These are phyloP conservation scores for Lepidothrix coronata DNA, from an alignment of 2,113 vertebrate genomes.

Conservation along the genomic window DNA sequence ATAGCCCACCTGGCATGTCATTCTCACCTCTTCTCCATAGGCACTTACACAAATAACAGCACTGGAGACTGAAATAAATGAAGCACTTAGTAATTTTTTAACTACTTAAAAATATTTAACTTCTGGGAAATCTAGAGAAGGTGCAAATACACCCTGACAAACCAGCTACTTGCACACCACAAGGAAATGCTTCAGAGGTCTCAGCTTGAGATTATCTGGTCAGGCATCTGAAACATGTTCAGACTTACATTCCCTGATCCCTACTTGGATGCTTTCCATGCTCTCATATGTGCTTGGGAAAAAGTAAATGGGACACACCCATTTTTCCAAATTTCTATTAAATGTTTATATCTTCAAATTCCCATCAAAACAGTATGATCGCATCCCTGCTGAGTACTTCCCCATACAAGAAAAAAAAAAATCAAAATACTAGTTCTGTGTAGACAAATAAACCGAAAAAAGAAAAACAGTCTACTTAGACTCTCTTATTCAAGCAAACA, in stretches of 20 bases:
- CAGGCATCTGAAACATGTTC: slow-evolving; percentile 30
- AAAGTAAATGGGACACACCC: neutral
- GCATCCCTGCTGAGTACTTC: neutral
- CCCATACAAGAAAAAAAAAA: neutral
- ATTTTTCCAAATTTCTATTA: neutral
- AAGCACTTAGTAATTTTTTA: neutral
- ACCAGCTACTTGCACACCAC: neutral
- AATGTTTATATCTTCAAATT: neutral
- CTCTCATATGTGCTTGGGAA: neutral
- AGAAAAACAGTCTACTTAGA: neutral
- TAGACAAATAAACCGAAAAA: neutral
- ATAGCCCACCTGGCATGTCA: neutral
- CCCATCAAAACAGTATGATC: neutral
- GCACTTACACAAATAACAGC: neutral
- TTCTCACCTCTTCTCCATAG: neutral
- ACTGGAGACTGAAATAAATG: neutral
- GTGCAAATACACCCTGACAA: neutral
- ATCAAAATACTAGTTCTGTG: neutral
- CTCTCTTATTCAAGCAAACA: neutral
- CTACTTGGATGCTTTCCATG: neutral
- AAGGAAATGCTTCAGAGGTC: slow-evolving; percentile 11
- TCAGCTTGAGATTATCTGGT: slow-evolving; percentile 4
- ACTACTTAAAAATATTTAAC: neutral
- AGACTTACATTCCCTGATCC: neutral
- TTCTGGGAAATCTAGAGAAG: neutral